Percentiles rank a stretch among this genome's conserved stretches.
These are phyloP conservation scores for Uria aalge DNA, from an alignment of 2,113 vertebrate species.

Conservation along the genomic window DNA sequence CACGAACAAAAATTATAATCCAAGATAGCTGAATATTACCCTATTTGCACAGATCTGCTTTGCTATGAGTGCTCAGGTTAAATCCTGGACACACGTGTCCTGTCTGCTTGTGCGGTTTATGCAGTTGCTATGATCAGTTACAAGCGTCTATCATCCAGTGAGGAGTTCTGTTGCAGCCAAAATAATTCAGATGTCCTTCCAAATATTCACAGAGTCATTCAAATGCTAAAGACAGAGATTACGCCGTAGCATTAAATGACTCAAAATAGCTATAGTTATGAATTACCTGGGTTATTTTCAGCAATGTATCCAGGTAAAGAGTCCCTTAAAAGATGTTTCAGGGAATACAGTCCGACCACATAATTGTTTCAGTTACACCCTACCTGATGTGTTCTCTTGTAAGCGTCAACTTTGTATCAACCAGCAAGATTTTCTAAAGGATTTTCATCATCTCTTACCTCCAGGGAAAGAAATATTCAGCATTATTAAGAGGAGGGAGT, in stretches of 20 bases:
- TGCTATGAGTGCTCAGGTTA: neutral
- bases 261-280: neutral
- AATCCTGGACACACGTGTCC: neutral
- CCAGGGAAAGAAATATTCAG: neutral
- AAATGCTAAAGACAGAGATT: neutral
- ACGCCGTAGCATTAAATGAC: neutral
- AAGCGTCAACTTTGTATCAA: neutral
- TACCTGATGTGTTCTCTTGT: neutral
- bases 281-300: neutral
- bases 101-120: neutral
- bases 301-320: neutral
- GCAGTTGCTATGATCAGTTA: slow-evolving; percentile 34
- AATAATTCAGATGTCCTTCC: slow-evolving; percentile 22
- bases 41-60: neutral
- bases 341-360: neutral
- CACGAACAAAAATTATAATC: neutral
- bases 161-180: slow-evolving; percentile 17
- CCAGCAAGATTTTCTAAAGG: neutral
- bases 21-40: neutral
- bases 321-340: neutral
- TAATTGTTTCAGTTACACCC: neutral
- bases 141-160: neutral
- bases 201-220: neutral
- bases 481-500: neutral
- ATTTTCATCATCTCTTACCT: neutral